Conservation (phyloP, 2,113 vertebrate genomes). For the Sceloporus tristichus region DNA sequence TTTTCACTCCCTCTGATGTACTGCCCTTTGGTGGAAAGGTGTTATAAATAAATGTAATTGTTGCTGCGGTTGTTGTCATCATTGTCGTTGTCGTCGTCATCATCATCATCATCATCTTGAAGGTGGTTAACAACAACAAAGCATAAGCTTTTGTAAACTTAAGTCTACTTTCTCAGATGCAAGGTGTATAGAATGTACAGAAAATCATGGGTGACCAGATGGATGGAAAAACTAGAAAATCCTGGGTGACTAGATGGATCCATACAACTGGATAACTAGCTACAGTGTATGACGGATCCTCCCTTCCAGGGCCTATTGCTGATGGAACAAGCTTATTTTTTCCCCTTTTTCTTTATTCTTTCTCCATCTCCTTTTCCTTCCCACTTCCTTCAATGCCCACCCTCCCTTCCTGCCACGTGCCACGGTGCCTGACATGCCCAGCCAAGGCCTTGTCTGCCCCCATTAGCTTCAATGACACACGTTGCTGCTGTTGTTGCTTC, state of each 20-base stretch:
- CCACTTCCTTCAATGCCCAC: not conserved
- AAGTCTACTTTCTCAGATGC: no score
- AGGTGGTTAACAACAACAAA: no score
- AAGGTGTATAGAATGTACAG: no score
- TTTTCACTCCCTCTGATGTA: no score
- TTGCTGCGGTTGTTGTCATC: no score
- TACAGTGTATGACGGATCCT: not conserved
- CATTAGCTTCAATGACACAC: not conserved
- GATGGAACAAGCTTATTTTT: not conserved
- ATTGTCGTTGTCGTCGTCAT: no score
- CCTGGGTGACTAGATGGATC: not conserved
- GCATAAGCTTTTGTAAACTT: no score
- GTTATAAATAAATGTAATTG: no score
- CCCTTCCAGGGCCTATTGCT: not conserved
- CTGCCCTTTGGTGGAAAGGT: no score
- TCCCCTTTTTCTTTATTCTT: not conserved
- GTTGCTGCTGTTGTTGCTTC: not conserved
- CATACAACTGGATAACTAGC: not conserved
- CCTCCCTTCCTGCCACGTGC: slow-evolving; percentile 1
- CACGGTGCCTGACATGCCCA: not conserved
- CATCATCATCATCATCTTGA: no score
- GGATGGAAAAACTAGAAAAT: not conserved
- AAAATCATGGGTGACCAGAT: not conserved
- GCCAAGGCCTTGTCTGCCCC: not conserved
- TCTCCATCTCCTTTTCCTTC: not conserved